phyloP scores from a whole-genome alignment of 2,888 invertebrate genomes.

The Homarus gammarus region DNA sequence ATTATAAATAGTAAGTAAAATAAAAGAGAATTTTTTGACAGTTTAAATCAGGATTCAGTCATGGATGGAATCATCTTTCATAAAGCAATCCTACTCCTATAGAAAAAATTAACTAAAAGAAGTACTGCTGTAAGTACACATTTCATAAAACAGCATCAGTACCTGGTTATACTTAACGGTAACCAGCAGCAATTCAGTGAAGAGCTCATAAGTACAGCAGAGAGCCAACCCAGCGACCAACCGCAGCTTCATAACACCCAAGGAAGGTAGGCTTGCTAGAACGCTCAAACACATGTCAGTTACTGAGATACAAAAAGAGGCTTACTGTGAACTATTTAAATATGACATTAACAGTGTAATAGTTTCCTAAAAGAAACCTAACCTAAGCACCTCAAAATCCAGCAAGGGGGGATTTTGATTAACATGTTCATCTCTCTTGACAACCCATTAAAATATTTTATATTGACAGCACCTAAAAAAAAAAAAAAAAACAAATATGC shows the following conservation, averaged over 20 bases:
- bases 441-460: not conserved
- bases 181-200: conserved; percentile 33
- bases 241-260: conserved; percentile 59
- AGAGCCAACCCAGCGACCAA: conserved; percentile 43
- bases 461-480: too few relatives aligned
- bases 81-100: not conserved
- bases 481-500: too few relatives aligned
- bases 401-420: not conserved
- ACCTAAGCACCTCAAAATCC: not conserved
- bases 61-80: conserved; percentile 5
- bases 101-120: not conserved
- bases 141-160: conserved; percentile 40
- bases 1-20: not conserved
- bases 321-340: not conserved
- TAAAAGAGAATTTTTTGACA: not conserved
- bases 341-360: not conserved
- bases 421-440: not conserved
- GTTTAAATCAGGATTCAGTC: not conserved
- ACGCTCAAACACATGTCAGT: conserved; percentile 73
- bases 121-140: conserved; percentile 31
- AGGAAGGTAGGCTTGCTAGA: conserved; percentile 64
- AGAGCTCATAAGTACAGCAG: conserved; percentile 39
- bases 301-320: conserved; percentile 33
- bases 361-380: not conserved
- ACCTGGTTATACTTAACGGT: conserved; percentile 60